These are phyloP conservation scores for Orthonychiurus folsomi DNA, from an alignment of 2,888 invertebrate species.

Conservation along the genomic window DNA sequence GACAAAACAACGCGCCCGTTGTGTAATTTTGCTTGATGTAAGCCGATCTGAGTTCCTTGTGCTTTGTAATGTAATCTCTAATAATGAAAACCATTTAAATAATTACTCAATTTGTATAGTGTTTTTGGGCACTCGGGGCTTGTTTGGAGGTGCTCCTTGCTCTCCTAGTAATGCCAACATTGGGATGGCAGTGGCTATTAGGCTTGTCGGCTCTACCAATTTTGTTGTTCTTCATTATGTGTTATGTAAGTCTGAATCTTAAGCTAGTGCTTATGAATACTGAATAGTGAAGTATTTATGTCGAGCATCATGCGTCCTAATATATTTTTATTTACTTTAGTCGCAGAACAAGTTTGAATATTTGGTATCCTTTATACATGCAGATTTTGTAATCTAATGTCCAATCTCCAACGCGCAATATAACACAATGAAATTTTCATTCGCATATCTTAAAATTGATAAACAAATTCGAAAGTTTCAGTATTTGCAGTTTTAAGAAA, in stretches of 20 bases:
- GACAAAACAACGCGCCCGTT: conserved; percentile 84
- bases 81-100: conserved; percentile 3
- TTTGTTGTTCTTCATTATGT: conserved; percentile 62
- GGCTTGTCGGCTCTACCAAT: conserved; percentile 85
- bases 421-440: too few species aligned
- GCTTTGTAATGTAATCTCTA: too few species aligned
- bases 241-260: conserved; percentile 63
- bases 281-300: neutral
- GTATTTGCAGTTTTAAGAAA: too few species aligned
- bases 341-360: too few species aligned
- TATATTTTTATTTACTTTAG: too few species aligned
- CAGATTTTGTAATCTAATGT: too few species aligned
- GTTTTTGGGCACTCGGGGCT: conserved; percentile 93
- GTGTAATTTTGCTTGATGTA: conserved; percentile 88
- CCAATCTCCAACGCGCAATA: too few species aligned
- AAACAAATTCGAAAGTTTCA: too few species aligned
- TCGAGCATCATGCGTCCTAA: too few species aligned
- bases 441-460: too few species aligned
- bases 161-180: conserved; percentile 77
- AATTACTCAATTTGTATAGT: conserved; percentile 49
- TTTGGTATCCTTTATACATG: too few species aligned
- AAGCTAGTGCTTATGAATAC: neutral
- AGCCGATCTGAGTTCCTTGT: too few species aligned
- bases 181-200: conserved; percentile 80
- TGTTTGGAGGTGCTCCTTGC: conserved; percentile 87